Conservation (phyloP, 2,113 vertebrate species). For the Crocuta crocuta region DNA sequence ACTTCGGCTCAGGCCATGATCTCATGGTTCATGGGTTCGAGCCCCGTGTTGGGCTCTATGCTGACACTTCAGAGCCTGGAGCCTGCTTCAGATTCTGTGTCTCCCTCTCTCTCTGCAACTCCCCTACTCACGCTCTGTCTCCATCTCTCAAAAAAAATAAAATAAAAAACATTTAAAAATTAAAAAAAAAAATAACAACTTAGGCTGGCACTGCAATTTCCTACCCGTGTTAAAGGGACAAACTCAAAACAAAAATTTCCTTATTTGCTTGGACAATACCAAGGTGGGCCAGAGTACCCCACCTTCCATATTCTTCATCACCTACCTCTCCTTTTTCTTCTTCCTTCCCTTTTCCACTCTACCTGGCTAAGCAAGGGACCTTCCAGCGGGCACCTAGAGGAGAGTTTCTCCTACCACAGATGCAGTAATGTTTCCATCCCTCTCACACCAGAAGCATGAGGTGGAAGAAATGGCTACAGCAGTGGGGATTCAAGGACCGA, state of each 20-base stretch:
- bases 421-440: neutral
- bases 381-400: neutral
- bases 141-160: too few relatives aligned
- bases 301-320: neutral
- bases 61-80: too few relatives aligned
- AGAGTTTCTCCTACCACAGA: neutral
- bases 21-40: too few relatives aligned
- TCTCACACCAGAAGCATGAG: too few relatives aligned
- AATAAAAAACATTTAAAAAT: too few relatives aligned
- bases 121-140: too few relatives aligned
- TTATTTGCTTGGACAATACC: neutral
- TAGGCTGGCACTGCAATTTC: neutral
- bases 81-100: too few relatives aligned
- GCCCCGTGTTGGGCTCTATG: too few relatives aligned
- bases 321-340: neutral
- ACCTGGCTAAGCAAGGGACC: neutral
- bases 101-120: too few relatives aligned
- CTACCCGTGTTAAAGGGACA: neutral
- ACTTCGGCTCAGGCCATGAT: too few relatives aligned
- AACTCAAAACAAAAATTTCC: neutral
- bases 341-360: neutral
- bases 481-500: neutral
- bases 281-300: neutral
- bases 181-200: neutral
- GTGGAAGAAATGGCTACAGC: too few relatives aligned